These are phyloP conservation scores for Drosophila rubida DNA, from an alignment of 2,888 invertebrate species.

Conservation along the genomic window DNA sequence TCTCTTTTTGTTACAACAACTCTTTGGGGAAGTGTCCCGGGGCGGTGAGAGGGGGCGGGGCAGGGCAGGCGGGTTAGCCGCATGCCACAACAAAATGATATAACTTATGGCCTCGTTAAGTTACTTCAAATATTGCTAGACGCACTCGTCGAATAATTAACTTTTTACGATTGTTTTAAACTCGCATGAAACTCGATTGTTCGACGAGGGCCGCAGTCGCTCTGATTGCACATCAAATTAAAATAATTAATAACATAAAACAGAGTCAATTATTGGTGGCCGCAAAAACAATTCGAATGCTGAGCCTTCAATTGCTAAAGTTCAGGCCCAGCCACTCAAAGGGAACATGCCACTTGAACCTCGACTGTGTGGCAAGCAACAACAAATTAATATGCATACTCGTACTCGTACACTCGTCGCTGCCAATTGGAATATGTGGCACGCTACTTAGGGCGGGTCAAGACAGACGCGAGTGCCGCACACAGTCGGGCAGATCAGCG, in stretches of 20 bases:
- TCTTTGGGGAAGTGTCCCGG: slow-evolving; percentile 14
- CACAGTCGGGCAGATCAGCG: slow-evolving; percentile 37
- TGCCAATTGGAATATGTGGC: slow-evolving; percentile 39
- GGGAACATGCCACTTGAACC: slow-evolving; percentile 74
- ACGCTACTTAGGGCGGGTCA: slow-evolving; percentile 42
- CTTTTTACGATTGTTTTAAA: slow-evolving; percentile 16
- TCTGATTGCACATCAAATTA: slow-evolving; percentile 58
- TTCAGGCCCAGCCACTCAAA: slow-evolving; percentile 58
- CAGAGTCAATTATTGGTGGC: slow-evolving; percentile 57
- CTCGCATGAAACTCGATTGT: slow-evolving; percentile 6
- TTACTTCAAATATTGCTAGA: slow-evolving; percentile 66
- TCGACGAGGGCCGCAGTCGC: slow-evolving; percentile 1
- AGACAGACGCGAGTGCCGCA: slow-evolving; percentile 5
- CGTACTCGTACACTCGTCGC: slow-evolving; percentile 32
- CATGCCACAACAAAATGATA: slow-evolving; percentile 69
- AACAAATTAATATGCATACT: slow-evolving; percentile 60
- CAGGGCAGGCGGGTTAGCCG: neutral
- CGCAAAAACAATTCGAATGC: slow-evolving; percentile 63
- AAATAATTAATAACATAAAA: slow-evolving; percentile 66
- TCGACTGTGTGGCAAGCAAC: slow-evolving; percentile 15
- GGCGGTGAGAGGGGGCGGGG: neutral
- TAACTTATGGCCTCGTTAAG: slow-evolving; percentile 73
- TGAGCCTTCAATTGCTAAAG: slow-evolving; percentile 74
- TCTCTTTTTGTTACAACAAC: slow-evolving; percentile 18
- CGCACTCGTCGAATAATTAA: slow-evolving; percentile 61